Conservation (phyloP, 2,888 invertebrate species). For the Herminia tarsipennalis region DNA sequence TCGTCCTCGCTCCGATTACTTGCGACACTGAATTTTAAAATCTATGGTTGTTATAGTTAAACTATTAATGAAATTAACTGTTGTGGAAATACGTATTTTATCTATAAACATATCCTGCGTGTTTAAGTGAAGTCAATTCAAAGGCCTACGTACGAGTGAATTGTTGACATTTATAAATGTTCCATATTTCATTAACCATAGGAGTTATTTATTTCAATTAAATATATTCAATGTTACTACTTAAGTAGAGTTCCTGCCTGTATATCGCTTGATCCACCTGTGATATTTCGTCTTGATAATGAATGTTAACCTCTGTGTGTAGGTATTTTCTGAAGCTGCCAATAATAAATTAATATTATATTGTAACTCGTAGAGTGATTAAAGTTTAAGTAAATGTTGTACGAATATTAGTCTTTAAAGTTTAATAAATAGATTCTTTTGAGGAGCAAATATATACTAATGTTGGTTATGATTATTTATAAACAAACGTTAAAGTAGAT, state of each 20-base stretch:
- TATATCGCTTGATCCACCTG: conserved; percentile 80
- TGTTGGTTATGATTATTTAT: conserved; percentile 30
- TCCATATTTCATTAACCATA: conserved; percentile 56
- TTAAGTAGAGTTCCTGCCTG: conserved; percentile 81
- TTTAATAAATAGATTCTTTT: conserved; percentile 21
- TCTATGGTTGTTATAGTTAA: conserved; percentile 63
- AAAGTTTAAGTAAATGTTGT: conserved; percentile 51
- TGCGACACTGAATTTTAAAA: conserved; percentile 59
- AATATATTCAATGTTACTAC: conserved; percentile 56
- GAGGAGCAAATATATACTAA: conserved; percentile 45
- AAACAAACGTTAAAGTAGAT: conserved; percentile 24
- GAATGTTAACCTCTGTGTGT: conserved; percentile 62
- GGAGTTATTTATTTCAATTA: conserved; percentile 51
- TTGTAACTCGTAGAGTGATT: conserved; percentile 64
- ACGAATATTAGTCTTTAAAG: conserved; percentile 44
- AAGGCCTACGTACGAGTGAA: conserved; percentile 66
- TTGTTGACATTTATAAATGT: conserved; percentile 57
- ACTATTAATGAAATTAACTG: conserved; percentile 53
- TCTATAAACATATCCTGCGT: conserved; percentile 66
- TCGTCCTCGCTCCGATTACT: conserved; percentile 61
- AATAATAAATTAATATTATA: conserved; percentile 57
- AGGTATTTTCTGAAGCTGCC: conserved; percentile 63
- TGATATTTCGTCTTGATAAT: conserved; percentile 75
- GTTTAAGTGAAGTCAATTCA: conserved; percentile 76
- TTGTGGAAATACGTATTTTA: conserved; percentile 61